A percentile compares a stretch with the other conserved stretches of the same genome.
Conservation (phyloP, 2,797 vertebrate genomes). For the Falco novaeseelandiae region DNA sequence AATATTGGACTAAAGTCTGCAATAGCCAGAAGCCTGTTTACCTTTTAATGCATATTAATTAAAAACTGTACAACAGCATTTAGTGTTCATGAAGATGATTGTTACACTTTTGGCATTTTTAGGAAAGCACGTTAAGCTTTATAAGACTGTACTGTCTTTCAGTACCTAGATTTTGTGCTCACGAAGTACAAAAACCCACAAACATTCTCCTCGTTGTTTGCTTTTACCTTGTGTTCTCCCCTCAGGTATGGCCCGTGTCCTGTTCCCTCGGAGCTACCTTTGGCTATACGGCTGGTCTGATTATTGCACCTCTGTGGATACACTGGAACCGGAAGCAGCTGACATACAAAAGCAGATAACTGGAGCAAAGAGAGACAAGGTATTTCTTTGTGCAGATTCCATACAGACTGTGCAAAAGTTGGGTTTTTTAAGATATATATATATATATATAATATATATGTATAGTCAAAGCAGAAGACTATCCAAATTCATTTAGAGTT, state of each 20-base stretch:
- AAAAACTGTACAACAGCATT: slow-evolving; percentile 72
- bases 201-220: background rate
- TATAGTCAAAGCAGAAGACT: slow-evolving; percentile 66
- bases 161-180: slow-evolving; percentile 74
- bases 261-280: slow-evolving; percentile 92
- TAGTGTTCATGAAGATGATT: slow-evolving; percentile 72
- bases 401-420: slow-evolving; percentile 75
- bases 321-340: slow-evolving; percentile 94
- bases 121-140: slow-evolving; percentile 73
- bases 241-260: slow-evolving; percentile 94
- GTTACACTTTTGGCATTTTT: slow-evolving; percentile 75
- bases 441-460: background rate
- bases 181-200: slow-evolving; percentile 31
- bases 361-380: slow-evolving; percentile 70
- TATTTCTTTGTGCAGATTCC: slow-evolving; percentile 77
- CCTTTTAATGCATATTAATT: slow-evolving; percentile 68
- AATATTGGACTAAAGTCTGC: slow-evolving; percentile 64
- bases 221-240: slow-evolving; percentile 43
- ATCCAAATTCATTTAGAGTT: slow-evolving; percentile 25
- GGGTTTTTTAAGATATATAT: background rate
- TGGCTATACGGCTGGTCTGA: slow-evolving; percentile 88
- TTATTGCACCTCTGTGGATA: slow-evolving; percentile 92
- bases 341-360: slow-evolving; percentile 96
- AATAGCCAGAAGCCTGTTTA: slow-evolving; percentile 69
- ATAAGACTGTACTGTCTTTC: slow-evolving; percentile 30